These are phyloP conservation scores for Nylanderia fulva DNA, from an alignment of 1,140 invertebrate genomes.

Conservation along the genomic window DNA sequence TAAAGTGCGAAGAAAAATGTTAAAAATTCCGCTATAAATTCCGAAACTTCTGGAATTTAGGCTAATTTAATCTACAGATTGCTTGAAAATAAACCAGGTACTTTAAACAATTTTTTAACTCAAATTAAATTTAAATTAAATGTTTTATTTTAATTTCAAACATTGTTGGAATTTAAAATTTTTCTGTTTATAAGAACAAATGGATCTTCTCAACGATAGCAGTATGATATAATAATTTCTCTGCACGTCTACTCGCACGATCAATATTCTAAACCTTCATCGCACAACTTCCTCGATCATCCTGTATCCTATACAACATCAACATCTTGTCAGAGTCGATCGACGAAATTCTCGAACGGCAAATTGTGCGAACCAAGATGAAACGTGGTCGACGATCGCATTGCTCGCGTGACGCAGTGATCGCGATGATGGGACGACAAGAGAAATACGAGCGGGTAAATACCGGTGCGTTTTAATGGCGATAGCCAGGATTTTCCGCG, in stretches of 20 bases:
- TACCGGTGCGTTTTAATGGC: conserved; percentile 60
- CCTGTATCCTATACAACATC: background rate
- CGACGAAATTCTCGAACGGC: conserved; percentile 42
- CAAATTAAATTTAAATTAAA: background rate
- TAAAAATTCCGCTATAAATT: background rate
- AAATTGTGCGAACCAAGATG: conserved; percentile 30
- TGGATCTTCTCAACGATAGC: background rate
- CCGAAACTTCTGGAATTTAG: background rate
- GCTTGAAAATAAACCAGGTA: background rate
- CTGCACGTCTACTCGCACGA: background rate
- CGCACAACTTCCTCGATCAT: background rate
- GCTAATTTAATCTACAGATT: no score
- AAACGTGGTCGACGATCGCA: conserved; percentile 58
- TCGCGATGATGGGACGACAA: conserved; percentile 62
- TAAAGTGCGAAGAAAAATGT: background rate
- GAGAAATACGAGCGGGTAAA: conserved; percentile 69
- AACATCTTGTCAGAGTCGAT: conserved; percentile 7
- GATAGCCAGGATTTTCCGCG: conserved; percentile 62
- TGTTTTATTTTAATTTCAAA: background rate
- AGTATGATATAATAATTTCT: background rate
- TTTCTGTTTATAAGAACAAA: background rate
- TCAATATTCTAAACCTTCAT: background rate
- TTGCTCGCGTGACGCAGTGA: conserved; percentile 58
- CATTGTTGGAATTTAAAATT: background rate
- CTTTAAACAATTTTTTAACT: background rate